These are phyloP conservation scores for Chaetodon trifasciatus DNA, from an alignment of 2,797 vertebrate genomes.

Conservation along the genomic window DNA sequence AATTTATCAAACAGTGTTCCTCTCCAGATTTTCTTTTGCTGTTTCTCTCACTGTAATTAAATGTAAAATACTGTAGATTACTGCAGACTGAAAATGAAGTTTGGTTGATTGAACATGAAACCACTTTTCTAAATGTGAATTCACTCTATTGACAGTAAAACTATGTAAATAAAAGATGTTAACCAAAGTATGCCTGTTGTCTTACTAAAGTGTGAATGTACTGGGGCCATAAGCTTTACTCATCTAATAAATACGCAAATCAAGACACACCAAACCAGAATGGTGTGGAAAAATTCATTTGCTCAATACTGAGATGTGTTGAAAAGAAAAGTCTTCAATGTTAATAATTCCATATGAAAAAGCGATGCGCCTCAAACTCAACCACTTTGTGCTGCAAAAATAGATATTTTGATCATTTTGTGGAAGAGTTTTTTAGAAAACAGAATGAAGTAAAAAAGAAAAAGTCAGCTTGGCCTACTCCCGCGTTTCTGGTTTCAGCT, in stretches of 20 bases:
- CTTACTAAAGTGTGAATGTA: constrained; percentile 10
- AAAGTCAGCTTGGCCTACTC: constrained; percentile 29
- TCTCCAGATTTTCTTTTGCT: constrained; percentile 24
- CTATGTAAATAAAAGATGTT: constrained; percentile 67
- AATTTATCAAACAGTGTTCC: constrained; percentile 60
- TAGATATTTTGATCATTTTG: constrained; percentile 43
- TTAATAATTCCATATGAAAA: constrained; percentile 39
- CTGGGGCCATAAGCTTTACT: background rate
- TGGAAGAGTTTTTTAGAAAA: constrained; percentile 48
- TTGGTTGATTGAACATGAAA: constrained; percentile 28
- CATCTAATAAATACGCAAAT: constrained; percentile 45
- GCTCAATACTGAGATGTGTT: background rate
- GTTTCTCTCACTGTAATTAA: constrained; percentile 58
- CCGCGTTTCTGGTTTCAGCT: constrained; percentile 31
- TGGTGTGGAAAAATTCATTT: background rate
- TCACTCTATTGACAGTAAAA: constrained; percentile 45
- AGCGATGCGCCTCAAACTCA: constrained; percentile 8
- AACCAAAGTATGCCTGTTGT: constrained; percentile 38
- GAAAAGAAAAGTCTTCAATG: background rate
- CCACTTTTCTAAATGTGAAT: constrained; percentile 59
- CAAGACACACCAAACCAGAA: background rate
- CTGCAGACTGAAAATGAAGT: constrained; percentile 50
- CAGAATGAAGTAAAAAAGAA: constrained; percentile 41
- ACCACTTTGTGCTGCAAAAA: constrained; percentile 30
- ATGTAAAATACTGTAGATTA: constrained; percentile 76